Base-by-base conservation (phyloP, 2,888 invertebrate genomes). In the Drosophila buzzatii region DNA sequence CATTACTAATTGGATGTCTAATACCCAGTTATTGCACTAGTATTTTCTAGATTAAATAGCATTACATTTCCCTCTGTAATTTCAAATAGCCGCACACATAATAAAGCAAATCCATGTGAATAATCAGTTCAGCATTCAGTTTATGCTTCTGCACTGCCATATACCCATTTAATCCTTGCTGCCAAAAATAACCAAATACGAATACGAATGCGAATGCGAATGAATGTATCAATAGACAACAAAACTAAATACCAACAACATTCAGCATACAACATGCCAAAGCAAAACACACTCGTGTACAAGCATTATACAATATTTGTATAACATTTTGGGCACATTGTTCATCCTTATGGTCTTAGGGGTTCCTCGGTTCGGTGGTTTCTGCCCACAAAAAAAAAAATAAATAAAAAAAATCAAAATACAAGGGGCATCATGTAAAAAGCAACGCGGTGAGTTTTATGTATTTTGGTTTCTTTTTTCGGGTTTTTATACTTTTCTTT, bases 321-420 rank as follows among this genome's bases (percentile, higher is more conserved):
- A 69, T 60, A 81, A 81, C 73, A 82, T 83, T 83, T 83, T 81
- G 70, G 67, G 63, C 65, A 76, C 73, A 84, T 83, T 81, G 81
- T 82, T 83, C 67, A 71, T 71, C 44, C 65, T 73, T 56, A 60
- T 79, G 67, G 61, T 62, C 52, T 61, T 45, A 64, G 55, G 56
- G 70, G 57, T 55, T 65, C n/a, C 70, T 65, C 62, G 70, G 58
- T 70, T 76, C 56, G 65, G n/a, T 66, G 52, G 59, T 37, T 53
- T 70, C 45, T 45, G 23, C 44, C 57, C 64, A 37, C 68, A 74
- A 62, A 51, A 35, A 51, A 33, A 7, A 8, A 33, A 33, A n/a
- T n/a, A n/a, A n/a, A n/a, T n/a, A 27, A 27, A 44, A 20, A 44
- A 44, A 39, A 41, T 14, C n/a, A 18, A 33, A 27, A 10, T 9